These are phyloP conservation scores for Tenualosa thibaudeaui DNA, from an alignment of 2,797 vertebrate species.

Conservation along the genomic window DNA sequence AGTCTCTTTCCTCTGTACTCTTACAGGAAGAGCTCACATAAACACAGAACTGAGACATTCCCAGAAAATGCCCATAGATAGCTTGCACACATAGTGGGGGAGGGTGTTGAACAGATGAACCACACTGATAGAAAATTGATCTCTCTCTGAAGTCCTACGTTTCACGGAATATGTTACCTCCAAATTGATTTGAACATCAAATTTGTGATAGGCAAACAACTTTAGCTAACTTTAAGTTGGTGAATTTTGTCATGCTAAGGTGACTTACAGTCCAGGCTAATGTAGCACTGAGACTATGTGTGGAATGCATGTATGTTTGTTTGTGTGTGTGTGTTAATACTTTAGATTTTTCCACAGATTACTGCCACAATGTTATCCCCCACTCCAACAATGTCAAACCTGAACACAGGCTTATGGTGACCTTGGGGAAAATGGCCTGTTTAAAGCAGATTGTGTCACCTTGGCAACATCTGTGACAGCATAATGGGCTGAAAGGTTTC, in stretches of 20 bases:
- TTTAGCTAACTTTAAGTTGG: no score
- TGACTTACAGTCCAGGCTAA: neutral
- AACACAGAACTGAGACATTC: conserved; percentile 3
- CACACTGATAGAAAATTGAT: neutral
- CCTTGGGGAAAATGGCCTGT: neutral
- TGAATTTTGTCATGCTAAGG: no score
- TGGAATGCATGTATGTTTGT: neutral
- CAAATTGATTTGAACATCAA: neutral
- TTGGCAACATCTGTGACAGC: neutral
- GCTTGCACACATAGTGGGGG: neutral
- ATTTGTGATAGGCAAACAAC: neutral
- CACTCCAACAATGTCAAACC: neutral
- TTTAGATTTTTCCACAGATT: neutral
- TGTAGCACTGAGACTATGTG: neutral
- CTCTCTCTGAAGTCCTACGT: neutral
- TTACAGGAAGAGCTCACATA: neutral
- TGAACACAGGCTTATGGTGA: neutral
- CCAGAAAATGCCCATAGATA: neutral
- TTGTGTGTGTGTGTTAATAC: neutral
- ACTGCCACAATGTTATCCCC: neutral
- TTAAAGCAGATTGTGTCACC: neutral
- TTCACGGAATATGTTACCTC: neutral
- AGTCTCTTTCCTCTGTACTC: neutral
- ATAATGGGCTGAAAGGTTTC: neutral
- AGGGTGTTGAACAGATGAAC: neutral